Percentiles rank a stretch among this genome's conserved stretches.
phyloP scores from a whole-genome alignment of 2,797 vertebrate genomes.

The Gallirallus australis region DNA sequence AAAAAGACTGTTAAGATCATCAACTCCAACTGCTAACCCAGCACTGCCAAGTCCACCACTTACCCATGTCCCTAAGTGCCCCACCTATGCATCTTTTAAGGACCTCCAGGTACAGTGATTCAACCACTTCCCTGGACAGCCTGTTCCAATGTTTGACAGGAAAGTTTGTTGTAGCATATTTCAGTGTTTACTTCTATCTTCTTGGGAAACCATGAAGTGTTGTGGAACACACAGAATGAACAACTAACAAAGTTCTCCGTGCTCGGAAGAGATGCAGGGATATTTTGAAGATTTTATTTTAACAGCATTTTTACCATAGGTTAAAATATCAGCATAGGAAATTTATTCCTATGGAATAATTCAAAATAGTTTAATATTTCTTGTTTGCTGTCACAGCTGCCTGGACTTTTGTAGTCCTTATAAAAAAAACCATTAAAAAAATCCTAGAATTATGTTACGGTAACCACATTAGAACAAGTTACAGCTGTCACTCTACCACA shows the following conservation, averaged over 20 bases:
- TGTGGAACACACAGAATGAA: neutral
- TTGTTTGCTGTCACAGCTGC: neutral
- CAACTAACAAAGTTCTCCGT: neutral
- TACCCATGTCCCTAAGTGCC: neutral
- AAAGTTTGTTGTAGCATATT: neutral
- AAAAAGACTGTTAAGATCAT: neutral
- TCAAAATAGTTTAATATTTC: neutral
- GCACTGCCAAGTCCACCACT: neutral
- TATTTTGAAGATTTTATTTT: neutral
- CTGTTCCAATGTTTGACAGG: neutral
- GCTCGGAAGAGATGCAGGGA: neutral
- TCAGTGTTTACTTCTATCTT: neutral
- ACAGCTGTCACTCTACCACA: neutral
- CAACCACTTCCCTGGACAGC: neutral
- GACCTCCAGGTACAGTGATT: neutral
- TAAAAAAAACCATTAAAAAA: neutral
- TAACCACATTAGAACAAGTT: neutral
- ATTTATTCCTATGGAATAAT: neutral
- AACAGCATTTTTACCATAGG: neutral
- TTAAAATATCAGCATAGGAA: too few species aligned
- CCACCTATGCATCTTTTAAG: neutral
- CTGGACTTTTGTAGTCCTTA: neutral
- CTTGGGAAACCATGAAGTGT: neutral
- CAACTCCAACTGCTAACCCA: rapidly evolving
- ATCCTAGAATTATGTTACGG: neutral